Conservation (phyloP, 2,888 invertebrate species). For the Margaritifera margaritifera region DNA sequence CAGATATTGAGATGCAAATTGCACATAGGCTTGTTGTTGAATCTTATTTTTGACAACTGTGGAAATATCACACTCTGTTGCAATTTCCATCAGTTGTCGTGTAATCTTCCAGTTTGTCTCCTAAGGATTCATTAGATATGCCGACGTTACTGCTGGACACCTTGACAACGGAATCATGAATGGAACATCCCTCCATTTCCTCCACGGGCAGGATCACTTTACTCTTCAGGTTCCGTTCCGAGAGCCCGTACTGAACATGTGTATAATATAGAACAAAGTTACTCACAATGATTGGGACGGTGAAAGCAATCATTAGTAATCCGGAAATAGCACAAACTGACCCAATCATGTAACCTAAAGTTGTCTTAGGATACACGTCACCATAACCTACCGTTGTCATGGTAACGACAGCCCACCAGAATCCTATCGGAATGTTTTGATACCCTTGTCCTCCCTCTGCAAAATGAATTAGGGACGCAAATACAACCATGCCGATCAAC, state of each 20-base stretch:
- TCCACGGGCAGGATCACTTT: slow-evolving; percentile 11
- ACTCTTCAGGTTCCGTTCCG: slow-evolving; percentile 21
- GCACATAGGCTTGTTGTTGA: no score
- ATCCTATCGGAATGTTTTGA: slow-evolving; percentile 68
- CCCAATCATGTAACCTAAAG: slow-evolving; percentile 64
- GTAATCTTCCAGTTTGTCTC: no score
- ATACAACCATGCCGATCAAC: slow-evolving; percentile 69
- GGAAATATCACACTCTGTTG: slow-evolving; percentile 4
- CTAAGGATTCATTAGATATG: no score
- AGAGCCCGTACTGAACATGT: slow-evolving; percentile 66
- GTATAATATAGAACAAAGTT: slow-evolving; percentile 70
- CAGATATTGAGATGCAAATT: no score
- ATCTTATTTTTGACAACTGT: no score
- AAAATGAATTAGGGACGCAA: slow-evolving; percentile 69
- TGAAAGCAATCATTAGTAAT: slow-evolving; percentile 67
- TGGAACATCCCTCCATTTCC: slow-evolving; percentile 31
- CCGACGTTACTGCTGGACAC: no score
- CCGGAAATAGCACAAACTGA: slow-evolving; percentile 67
- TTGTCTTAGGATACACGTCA: slow-evolving; percentile 65
- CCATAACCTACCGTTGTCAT: slow-evolving; percentile 72
- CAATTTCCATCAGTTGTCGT: slow-evolving; percentile 10
- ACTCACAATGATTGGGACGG: slow-evolving; percentile 70
- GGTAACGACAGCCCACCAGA: slow-evolving; percentile 71
- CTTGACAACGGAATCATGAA: slow-evolving; percentile 5
- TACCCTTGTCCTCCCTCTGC: slow-evolving; percentile 63